Percentiles rank a stretch among this genome's conserved stretches.
Conservation (phyloP, 2,113 vertebrate species). For the Otis tarda region DNA sequence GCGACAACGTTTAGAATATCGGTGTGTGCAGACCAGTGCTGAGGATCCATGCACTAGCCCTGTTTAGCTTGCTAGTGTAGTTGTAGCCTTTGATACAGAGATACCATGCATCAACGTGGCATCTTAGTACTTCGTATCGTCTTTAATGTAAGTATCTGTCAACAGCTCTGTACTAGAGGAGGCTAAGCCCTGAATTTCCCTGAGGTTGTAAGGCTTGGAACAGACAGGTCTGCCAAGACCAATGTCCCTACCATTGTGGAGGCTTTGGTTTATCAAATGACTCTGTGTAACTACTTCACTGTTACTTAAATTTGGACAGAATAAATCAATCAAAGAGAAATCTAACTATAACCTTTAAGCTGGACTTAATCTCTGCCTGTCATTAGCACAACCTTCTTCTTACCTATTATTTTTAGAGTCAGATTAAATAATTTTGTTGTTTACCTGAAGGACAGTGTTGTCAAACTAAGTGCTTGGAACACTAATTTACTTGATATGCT, state of each 20-base stretch:
- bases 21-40: background rate
- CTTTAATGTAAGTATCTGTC: background rate
- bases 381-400: background rate
- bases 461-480: background rate
- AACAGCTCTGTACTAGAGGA: background rate
- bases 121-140: background rate
- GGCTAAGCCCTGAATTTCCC: background rate
- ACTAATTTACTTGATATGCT: background rate
- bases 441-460: background rate
- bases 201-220: background rate
- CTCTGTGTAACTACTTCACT: background rate
- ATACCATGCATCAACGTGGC: background rate
- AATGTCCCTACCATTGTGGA: background rate
- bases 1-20: rapidly evolving
- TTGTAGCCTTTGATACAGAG: background rate
- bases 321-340: background rate
- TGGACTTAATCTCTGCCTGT: background rate
- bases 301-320: background rate
- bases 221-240: background rate
- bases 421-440: background rate
- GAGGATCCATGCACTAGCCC: background rate
- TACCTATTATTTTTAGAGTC: background rate
- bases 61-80: background rate
- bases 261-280: background rate
- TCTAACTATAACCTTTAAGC: background rate